These are phyloP conservation scores for Callospermophilus lateralis DNA, from an alignment of 2,113 vertebrate species.

Conservation along the genomic window DNA sequence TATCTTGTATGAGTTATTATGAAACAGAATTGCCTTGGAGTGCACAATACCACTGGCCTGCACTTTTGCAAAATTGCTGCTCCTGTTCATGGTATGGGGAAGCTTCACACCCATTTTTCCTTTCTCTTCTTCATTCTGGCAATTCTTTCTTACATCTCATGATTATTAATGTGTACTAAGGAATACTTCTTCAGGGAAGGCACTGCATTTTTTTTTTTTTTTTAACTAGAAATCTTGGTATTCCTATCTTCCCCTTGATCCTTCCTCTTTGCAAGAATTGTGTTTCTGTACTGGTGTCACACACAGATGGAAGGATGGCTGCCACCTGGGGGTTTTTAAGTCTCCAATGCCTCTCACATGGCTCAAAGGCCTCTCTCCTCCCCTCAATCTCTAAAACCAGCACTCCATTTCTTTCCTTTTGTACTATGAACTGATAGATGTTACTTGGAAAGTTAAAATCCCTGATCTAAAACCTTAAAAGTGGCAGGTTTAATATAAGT, in stretches of 20 bases:
- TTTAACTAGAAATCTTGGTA: background rate
- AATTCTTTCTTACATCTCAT: background rate
- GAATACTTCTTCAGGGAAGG: background rate
- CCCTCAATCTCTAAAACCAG: background rate
- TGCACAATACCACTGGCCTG: too few species aligned
- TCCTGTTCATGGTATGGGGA: background rate
- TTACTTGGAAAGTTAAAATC: slow-evolving; percentile 29
- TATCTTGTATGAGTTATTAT: background rate
- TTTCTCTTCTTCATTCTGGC: background rate
- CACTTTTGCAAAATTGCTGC: background rate
- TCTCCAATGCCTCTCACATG: background rate
- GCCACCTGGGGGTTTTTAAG: background rate
- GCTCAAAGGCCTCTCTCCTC: background rate
- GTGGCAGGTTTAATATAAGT: background rate
- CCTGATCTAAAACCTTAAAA: background rate
- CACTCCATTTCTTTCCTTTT: background rate
- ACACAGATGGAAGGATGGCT: background rate
- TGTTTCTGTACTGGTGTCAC: background rate
- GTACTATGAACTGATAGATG: background rate
- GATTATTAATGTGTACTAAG: background rate
- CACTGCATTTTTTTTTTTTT: background rate
- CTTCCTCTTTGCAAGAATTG: background rate
- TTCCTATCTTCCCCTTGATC: background rate
- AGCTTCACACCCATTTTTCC: background rate
- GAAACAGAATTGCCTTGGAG: background rate